Conservation (phyloP, 2,113 vertebrate species). For the Mustela nigripes region DNA sequence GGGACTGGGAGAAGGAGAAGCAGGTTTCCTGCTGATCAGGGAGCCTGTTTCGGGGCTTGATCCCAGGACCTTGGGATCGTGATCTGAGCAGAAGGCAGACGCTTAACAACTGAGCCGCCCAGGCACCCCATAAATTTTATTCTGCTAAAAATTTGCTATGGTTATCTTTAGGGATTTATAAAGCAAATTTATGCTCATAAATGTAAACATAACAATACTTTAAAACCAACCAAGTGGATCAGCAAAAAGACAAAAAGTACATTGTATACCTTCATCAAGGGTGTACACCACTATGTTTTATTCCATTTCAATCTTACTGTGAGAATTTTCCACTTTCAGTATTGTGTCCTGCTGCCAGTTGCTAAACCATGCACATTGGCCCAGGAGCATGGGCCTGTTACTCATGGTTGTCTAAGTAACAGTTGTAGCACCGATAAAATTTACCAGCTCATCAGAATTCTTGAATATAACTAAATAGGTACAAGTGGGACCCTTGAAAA, state of each 20-base stretch:
- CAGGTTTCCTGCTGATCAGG: no score
- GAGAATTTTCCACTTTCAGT: not conserved
- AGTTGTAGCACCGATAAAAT: not conserved
- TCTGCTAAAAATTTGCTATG: not conserved
- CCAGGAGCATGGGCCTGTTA: not conserved
- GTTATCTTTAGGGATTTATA: not conserved
- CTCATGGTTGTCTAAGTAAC: not conserved
- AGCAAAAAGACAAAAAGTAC: not conserved
- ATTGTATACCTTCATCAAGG: not conserved
- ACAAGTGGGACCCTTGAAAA: not conserved
- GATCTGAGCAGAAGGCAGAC: no score
- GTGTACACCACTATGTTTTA: not conserved
- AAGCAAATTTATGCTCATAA: constrained; percentile 3
- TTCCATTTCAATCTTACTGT: not conserved
- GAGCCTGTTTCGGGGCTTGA: no score
- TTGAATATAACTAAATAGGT: not conserved
- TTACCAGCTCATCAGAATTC: not conserved
- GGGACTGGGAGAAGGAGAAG: no score
- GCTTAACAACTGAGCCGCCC: no score
- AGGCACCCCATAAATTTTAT: not conserved
- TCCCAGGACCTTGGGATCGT: no score
- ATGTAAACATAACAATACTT: not conserved
- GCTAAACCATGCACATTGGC: not conserved
- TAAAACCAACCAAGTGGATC: not conserved
- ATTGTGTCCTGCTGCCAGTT: not conserved